Evolutionary conservation across 2,888 invertebrate species (phyloP), one percentile per base, ranked within the genome.

Genomic region (Epinotia ramella): DNA sequence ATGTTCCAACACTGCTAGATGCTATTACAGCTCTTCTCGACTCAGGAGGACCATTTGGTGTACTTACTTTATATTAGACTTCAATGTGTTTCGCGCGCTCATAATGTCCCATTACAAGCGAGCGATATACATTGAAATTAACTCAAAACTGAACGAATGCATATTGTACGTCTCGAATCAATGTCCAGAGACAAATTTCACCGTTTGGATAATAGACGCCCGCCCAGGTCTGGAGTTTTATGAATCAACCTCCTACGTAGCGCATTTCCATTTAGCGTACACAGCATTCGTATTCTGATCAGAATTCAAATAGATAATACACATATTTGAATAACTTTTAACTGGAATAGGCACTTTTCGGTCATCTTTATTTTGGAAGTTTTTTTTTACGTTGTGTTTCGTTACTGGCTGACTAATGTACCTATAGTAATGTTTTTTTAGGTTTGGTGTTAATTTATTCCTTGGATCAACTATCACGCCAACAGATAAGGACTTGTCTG

Each of bases 221-320:
- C 24, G 44, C 73, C n/a, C 64, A 64, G 67, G 46, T 73, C 69
- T 75, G 53, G 73, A 79, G 78, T 81, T 81, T 80, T 80, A 81
- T 79, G 78, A 78, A 78, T 77, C 73, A 77, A 77, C 73, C 73
- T 76, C 78, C 77, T 77, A 77, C 69, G 53, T n/a, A 16, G 49
- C 71, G 76, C 49, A 65, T 70, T 74, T 71, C 77, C 71, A 78
- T 77, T 78, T 68, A 73, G 73, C 74, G 76, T 76, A 74, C 77
- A 79, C 74, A 76, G 74, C 78, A 79, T 83, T 81, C 68, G 77
- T 81, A 82, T 83, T 81, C 82, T 44, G 71, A 59, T 70, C 78
- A 77, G 73, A 77, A 56, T 73, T 62, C 71, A 76, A 75, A 79
- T 79, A 78, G 80, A 78, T 79, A 79, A 77, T 76, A 56, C n/a